Base-by-base conservation (phyloP, 2,888 invertebrate genomes). In the Drosophila nigricruria region DNA sequence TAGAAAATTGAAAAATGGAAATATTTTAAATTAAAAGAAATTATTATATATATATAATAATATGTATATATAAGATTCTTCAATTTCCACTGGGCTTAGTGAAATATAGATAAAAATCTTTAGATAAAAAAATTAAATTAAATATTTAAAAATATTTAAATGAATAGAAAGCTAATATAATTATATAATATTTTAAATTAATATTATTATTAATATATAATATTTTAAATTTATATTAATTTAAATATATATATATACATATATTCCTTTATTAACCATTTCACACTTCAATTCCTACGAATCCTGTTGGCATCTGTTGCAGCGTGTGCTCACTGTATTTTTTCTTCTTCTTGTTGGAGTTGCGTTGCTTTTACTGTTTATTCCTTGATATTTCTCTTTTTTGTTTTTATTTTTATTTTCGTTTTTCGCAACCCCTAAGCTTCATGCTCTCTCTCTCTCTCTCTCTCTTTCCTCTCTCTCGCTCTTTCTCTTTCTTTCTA, bases 391-490 rank as follows among this genome's bases (percentile, higher is more conserved):
- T 12, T 49, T 49, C 59, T 66, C 62, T 68, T 79, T 73, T 76
- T 56, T 79, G 63, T 82, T 84, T 67, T 65, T 58, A 57, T 76
- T 64, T 82, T 79, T 73, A 84, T 84, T 77, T 82, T 75, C 84
- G 75, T 49, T 52, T 65, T 12, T 23, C 50, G 42, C 70, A 70
- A 73, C 80, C 80, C 73, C 47, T 56, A 62, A 49, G 16, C 20
- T 40, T 23, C 34, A 27, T 9, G 40, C 47, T 14, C 30, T 12
- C 40, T 10, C 36, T 23, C 9, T 36, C 32, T 40, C 52, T n/a
- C 25, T 8, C 45, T 1, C 43, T 3, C 43, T 0, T 8, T 9
- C 45, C 16, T 54, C 16, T 20, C 18, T 50, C n/a, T n/a, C 10
- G 5, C 27, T 47, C 27, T 27, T 12, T 12, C 27, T 23, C 18